Conservation (phyloP, 2,888 invertebrate genomes). For the Euphydryas editha region DNA sequence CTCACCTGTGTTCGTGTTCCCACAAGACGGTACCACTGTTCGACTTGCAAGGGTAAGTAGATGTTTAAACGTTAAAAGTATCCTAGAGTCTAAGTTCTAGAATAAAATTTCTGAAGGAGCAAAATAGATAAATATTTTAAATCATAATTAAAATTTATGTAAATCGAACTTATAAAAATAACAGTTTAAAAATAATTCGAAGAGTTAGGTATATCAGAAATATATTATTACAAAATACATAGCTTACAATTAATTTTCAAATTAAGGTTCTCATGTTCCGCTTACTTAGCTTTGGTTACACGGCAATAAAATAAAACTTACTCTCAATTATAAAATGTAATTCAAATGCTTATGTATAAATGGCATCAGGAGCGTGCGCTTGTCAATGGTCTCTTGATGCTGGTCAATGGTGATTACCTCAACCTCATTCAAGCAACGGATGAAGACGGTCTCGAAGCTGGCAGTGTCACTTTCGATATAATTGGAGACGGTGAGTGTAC, state of each 20-base stretch:
- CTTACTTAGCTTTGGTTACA: no score
- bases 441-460: conserved; percentile 82
- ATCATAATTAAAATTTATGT: no score
- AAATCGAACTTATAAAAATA: no score
- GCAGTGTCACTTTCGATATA: conserved; percentile 76
- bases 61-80: not conserved
- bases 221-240: no score
- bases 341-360: not conserved
- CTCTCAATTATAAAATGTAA: not conserved
- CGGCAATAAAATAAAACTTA: not conserved
- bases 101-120: no score
- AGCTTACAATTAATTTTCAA: no score
- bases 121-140: no score
- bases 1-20: conserved; percentile 81
- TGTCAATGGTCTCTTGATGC: conserved; percentile 56
- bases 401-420: conserved; percentile 65
- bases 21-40: conserved; percentile 58
- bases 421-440: conserved; percentile 78
- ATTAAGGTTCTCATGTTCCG: no score
- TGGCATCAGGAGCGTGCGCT: conserved; percentile 61
- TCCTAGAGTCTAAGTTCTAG: no score
- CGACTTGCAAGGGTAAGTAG: conserved; percentile 72
- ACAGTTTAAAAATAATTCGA: no score
- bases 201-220: no score
- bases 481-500: conserved; percentile 61